Conservation (phyloP, 1,140 invertebrate genomes). For the Eufriesea mexicana region DNA sequence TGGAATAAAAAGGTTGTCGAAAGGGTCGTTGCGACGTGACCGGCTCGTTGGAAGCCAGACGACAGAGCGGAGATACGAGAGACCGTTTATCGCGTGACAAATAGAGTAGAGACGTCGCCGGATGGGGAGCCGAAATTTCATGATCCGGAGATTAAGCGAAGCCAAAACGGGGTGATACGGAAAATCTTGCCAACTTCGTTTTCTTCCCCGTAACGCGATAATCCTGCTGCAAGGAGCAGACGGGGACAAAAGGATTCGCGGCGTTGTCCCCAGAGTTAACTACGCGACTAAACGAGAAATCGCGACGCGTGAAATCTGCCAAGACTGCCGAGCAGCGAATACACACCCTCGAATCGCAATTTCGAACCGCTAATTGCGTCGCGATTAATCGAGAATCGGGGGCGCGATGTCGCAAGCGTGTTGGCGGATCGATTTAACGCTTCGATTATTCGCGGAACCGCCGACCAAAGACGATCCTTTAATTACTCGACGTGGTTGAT, state of each 20-base stretch:
- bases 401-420: no score
- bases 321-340: no score
- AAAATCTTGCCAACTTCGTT: constrained; percentile 32
- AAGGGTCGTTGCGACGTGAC: no score
- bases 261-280: constrained; percentile 23
- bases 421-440: no score
- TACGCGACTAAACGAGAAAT: no score
- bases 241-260: background rate
- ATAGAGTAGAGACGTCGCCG: background rate
- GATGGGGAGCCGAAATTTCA: background rate
- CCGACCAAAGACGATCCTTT: no score
- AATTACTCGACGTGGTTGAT: no score
- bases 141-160: constrained; percentile 2
- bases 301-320: background rate
- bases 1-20: no score
- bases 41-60: background rate
- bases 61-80: background rate
- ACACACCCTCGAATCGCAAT: no score
- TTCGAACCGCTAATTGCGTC: no score
- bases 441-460: no score
- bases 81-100: background rate
- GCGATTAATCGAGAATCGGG: no score
- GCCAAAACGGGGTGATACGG: constrained; percentile 1
- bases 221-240: constrained; percentile 3
- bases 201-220: background rate